These are phyloP conservation scores for Thaumetopoea pityocampa DNA, from an alignment of 1,140 invertebrate species.

Conservation along the genomic window DNA sequence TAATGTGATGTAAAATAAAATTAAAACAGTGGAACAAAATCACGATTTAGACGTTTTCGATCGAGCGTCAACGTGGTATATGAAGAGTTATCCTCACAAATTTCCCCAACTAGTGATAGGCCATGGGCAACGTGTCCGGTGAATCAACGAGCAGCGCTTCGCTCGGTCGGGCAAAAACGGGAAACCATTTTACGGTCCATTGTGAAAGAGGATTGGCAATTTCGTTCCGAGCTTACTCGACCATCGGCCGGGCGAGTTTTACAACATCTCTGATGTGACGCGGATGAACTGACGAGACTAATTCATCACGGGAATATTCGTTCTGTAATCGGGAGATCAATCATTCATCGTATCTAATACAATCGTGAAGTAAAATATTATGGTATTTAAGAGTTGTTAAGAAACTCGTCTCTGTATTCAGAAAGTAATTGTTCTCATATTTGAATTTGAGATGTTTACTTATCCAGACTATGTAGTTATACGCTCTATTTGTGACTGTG, in stretches of 20 bases:
- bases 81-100: slow-evolving; percentile 62
- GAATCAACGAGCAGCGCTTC: slow-evolving; percentile 65
- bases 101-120: slow-evolving; percentile 56
- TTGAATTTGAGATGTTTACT: too few relatives aligned
- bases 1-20: too few relatives aligned
- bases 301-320: slow-evolving; percentile 14
- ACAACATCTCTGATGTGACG: slow-evolving; percentile 61
- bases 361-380: too few relatives aligned
- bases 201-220: slow-evolving; percentile 73
- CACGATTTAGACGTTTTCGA: slow-evolving; percentile 10
- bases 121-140: slow-evolving; percentile 64
- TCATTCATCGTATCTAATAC: too few relatives aligned
- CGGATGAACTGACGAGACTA: slow-evolving; percentile 37
- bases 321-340: not conserved
- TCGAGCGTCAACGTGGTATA: slow-evolving; percentile 18
- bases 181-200: slow-evolving; percentile 73
- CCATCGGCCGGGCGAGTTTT: slow-evolving; percentile 59
- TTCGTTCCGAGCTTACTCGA: slow-evolving; percentile 65
- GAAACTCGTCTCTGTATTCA: too few relatives aligned
- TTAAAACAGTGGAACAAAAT: not conserved
- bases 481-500: too few relatives aligned
- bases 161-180: slow-evolving; percentile 70
- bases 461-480: too few relatives aligned
- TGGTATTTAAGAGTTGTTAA: too few relatives aligned
- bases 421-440: too few relatives aligned